These are phyloP conservation scores for Corapipo altera DNA, from an alignment of 2,113 vertebrate genomes.

Conservation along the genomic window DNA sequence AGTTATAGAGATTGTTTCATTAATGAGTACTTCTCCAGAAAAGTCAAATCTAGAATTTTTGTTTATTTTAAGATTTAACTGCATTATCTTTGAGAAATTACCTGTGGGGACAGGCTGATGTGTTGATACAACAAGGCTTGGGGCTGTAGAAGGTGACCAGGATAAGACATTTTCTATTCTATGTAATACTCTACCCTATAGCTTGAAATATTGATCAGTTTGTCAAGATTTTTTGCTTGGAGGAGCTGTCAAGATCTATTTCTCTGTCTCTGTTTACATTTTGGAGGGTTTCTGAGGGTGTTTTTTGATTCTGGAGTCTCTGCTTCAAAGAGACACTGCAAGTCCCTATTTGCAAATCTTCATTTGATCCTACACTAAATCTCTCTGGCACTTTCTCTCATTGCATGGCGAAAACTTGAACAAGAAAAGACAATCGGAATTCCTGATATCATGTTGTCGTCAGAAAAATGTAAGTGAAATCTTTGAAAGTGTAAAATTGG, in stretches of 20 bases:
- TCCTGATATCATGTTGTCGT: background rate
- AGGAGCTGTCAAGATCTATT: background rate
- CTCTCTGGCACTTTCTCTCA: background rate
- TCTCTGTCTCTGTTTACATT: background rate
- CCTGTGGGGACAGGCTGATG: background rate
- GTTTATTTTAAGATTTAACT: background rate
- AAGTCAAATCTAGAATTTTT: background rate
- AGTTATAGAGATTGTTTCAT: background rate
- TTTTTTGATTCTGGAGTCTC: background rate
- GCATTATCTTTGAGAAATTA: background rate
- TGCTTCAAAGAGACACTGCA: background rate
- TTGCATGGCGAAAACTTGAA: background rate
- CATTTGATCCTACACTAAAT: background rate
- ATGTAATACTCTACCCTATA: fast-evolving
- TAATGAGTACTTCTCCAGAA: background rate
- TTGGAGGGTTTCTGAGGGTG: background rate
- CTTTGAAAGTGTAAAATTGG: background rate
- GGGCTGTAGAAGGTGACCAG: background rate
- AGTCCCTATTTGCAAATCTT: background rate
- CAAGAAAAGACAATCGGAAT: background rate
- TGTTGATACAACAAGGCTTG: background rate
- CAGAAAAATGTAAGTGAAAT: background rate
- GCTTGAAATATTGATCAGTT: background rate
- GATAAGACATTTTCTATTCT: background rate
- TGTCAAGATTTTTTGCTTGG: background rate